A percentile compares a stretch with the other conserved stretches of the same genome.
Conservation (phyloP, 2,797 vertebrate genomes). For the Myotis planiceps region DNA sequence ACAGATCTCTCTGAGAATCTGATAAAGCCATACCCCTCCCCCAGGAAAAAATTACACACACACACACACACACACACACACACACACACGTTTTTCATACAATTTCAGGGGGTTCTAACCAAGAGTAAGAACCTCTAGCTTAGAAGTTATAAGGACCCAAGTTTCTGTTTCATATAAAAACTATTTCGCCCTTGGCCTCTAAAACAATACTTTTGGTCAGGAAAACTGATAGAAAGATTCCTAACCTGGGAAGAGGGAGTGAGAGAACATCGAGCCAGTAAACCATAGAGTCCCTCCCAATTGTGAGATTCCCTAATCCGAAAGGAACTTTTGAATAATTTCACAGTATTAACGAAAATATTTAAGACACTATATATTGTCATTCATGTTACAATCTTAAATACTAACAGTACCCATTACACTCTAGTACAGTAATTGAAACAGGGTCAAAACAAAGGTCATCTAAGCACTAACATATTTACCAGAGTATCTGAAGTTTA, state of each 20-base stretch:
- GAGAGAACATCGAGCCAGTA: neutral
- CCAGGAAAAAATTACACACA: neutral
- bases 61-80: neutral
- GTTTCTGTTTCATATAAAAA: neutral
- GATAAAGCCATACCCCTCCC: rapidly evolving
- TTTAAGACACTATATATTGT: neutral
- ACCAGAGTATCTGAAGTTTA: neutral
- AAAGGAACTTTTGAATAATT: conserved; percentile 1
- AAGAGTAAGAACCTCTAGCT: neutral
- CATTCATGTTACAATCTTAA: neutral
- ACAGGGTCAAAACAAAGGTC: neutral
- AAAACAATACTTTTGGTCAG: neutral
- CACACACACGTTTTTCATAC: neutral
- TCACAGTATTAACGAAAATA: neutral
- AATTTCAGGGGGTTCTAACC: neutral
- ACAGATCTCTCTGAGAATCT: neutral
- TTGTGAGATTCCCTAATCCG: neutral
- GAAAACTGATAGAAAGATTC: neutral
- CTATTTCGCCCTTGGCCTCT: neutral
- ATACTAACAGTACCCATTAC: neutral
- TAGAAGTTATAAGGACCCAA: neutral
- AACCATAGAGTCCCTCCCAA: neutral
- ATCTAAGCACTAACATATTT: neutral
- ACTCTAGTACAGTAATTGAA: neutral
- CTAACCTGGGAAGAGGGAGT: neutral